Evolutionary conservation across 2,888 invertebrate genomes (phyloP), one percentile per base, ranked within the genome.

Genomic region (Cheilosia urbana): DNA sequence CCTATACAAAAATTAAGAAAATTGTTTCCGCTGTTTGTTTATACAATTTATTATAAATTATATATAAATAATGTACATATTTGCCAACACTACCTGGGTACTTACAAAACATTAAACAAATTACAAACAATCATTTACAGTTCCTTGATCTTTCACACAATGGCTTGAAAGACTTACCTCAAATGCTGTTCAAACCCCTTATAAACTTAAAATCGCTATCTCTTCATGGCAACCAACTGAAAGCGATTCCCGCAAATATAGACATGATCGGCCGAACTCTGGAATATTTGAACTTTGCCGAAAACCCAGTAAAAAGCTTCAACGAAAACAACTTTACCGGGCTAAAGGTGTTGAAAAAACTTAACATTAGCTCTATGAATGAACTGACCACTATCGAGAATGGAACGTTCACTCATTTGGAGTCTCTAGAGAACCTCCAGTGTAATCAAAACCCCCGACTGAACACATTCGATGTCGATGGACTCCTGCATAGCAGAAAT

Each of bases 311-410:
- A 55, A 90, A 93, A 19, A 93, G 93, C 87, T 91, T 96, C 2
- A 93, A 93, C 53, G 94, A 94, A 87, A 93, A 93, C 87, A 94
- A 94, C 82, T 95, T 96, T 87, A 89, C 94, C 3, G 94, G 94
- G 53, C 90, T 95, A 88, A 91, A 92, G 49, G 93, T 93, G 83
- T 90, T 95, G 82, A 91, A 93, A 87, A 93, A 93, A 88, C 90
- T 96, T 53, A 95, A 95, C 89, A 93, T 95, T 6, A 95, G 94
- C 69, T 93, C 94, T 88, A 93, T 95, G 89, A 91, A 92, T 5
- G 91, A 93, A 87, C 90, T 96, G 81, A 93, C 93, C 73, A 93
- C 92, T 88, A 93, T 96, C 15, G 93, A 93, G 87, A 91, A 93
- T 34, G 93, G 93, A 84, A 93, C 94, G 4, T 94, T 94, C 88